Evolutionary conservation across 1,140 invertebrate species (phyloP).

Genomic region (Drosophila funebris): DNA sequence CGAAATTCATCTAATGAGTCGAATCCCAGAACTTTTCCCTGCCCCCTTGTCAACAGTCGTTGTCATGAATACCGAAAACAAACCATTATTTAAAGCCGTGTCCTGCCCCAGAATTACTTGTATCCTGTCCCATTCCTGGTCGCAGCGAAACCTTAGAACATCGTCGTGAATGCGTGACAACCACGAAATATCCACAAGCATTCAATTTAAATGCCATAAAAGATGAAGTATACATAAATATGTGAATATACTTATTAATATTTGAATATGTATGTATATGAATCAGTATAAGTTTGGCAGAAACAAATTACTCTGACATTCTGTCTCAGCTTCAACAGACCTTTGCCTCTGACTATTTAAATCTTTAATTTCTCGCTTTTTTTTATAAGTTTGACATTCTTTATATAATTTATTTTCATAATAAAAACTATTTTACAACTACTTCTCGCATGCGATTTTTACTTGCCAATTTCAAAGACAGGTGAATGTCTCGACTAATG

Average conservation of each 20-base stretch:
- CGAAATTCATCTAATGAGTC: conserved; percentile 52
- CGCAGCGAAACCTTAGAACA: conserved; percentile 42
- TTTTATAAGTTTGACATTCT: neutral
- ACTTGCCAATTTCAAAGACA: neutral
- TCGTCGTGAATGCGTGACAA: no score
- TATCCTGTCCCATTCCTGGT: conserved; percentile 1
- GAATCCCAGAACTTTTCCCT: neutral
- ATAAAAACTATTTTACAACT: no score
- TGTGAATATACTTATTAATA: no score
- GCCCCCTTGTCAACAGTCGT: conserved; percentile 25
- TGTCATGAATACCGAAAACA: conserved; percentile 59
- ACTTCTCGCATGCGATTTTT: conserved; percentile 47
- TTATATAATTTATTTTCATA: neutral
- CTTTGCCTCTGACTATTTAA: no score
- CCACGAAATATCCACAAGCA: conserved; percentile 70
- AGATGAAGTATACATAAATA: neutral
- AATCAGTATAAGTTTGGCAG: conserved; percentile 21
- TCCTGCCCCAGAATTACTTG: conserved; percentile 17
- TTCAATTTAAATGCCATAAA: conserved; percentile 67
- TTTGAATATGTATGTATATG: neutral
- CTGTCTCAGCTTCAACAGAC: neutral
- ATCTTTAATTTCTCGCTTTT: conserved; percentile 15
- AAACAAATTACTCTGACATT: conserved; percentile 24
- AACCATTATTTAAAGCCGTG: conserved; percentile 44
- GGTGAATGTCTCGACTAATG: conserved; percentile 53